Base-by-base conservation (phyloP, 1,140 invertebrate species). In the Drosophila chauvacae region DNA sequence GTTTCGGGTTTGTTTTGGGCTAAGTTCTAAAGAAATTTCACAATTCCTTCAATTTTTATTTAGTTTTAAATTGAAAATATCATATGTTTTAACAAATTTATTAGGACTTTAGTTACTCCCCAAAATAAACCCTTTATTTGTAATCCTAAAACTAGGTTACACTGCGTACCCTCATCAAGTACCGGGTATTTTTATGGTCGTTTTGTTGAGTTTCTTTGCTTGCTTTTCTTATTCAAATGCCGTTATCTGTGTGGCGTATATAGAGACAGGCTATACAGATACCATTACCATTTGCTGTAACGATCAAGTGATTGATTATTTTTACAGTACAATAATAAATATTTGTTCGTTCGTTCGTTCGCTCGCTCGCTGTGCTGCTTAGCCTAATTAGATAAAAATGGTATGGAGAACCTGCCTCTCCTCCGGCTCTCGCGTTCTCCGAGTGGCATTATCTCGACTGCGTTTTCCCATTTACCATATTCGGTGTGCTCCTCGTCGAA, bases 311-410 rank as follows among this genome's bases (percentile, higher is more conserved):
- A 88, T 88, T 88, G 84, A 88, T 90, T 90, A 90, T 88, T 88
- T 87, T 85, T 85, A 88, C 78, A 84, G 84, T 82, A 88, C 84
- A 82, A 87, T 76, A 86, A 86, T 86, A 86, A 86, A 86, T 86
- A 86, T 87, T 88, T 87, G 80, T 90, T 51, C 68, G 57, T 56
- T 45, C 53, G 48, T 60, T 58, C 44, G 51, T 44, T 45, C 37
- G 51, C 48, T n/a, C 37, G 30, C 9, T 30, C 37, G 30, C 30
- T 30, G 30, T 65, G 69, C 85, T 79, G 85, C 85, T 88, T 88
- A 88, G 85, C 85, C 85, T 88, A 88, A 88, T 88, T 88, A 88
- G 85, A 88, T 88, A 88, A 88, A 88, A 88, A 90, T 88, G 84
- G 84, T 65, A 73, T 72, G 69, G 68, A 70, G 51, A 55, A 72